Conservation (phyloP, 2,113 vertebrate species). For the Nothoprocta pentlandii region DNA sequence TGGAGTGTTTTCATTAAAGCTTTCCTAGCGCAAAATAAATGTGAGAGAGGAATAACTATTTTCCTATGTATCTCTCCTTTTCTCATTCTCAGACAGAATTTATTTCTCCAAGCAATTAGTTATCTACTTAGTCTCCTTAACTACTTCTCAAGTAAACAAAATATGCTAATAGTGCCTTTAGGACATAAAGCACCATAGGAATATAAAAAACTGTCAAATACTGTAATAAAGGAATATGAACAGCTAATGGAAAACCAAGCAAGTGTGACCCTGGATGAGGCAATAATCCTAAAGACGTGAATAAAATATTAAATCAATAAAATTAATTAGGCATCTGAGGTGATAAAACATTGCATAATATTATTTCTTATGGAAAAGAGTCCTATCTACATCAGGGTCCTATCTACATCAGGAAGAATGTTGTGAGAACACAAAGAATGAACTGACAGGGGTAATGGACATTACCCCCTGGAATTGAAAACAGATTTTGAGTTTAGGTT, state of each 20-base stretch:
- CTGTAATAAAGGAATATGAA: not conserved
- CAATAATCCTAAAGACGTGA: not conserved
- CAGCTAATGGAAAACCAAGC: not conserved
- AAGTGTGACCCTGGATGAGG: not conserved
- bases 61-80: not conserved
- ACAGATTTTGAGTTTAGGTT: not conserved
- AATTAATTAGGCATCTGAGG: not conserved
- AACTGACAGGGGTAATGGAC: rapidly evolving
- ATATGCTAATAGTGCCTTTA: not conserved
- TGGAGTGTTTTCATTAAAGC: not conserved
- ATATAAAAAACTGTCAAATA: not conserved
- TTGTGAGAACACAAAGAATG: not conserved
- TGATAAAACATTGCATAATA: not conserved
- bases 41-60: not conserved
- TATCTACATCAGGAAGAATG: not conserved
- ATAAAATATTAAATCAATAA: not conserved
- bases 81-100: not conserved
- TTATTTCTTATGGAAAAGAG: not conserved
- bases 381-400: not conserved
- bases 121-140: not conserved
- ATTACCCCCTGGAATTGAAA: not conserved
- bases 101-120: not conserved
- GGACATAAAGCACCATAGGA: rapidly evolving
- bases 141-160: not conserved
- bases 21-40: not conserved